Evolutionary conservation across 2,113 vertebrate genomes (phyloP).

Genomic region (Gnathonemus echidnorhynchus): DNA sequence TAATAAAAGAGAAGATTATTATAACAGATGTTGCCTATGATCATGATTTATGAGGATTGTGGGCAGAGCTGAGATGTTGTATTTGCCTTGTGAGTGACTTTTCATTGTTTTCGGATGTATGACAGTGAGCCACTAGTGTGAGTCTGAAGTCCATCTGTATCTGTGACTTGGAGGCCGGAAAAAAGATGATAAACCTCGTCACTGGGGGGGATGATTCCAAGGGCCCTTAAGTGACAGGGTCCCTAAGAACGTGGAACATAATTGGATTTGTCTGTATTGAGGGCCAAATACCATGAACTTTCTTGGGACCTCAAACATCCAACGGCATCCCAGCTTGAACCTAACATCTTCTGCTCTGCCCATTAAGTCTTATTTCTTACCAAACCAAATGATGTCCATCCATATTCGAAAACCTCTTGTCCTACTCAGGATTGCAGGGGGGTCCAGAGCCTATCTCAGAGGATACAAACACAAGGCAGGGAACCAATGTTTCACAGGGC

Average conservation of each 20-base stretch:
- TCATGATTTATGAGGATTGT: conserved; percentile 32
- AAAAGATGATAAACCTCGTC: not conserved
- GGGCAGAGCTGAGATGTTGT: not conserved
- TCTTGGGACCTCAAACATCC: not conserved
- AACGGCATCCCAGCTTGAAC: not conserved
- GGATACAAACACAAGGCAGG: too few species aligned
- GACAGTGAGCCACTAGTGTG: not conserved
- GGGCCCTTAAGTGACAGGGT: not conserved
- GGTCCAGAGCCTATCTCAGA: too few species aligned
- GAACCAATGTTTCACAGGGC: too few species aligned
- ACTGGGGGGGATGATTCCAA: not conserved
- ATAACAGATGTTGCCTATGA: not conserved
- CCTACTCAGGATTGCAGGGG: too few species aligned
- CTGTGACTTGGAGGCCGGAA: not conserved
- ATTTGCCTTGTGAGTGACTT: not conserved
- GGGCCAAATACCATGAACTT: not conserved
- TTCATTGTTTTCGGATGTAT: not conserved
- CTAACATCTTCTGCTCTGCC: not conserved
- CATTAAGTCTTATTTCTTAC: not conserved
- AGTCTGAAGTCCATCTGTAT: not conserved
- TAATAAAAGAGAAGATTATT: conserved; percentile 31
- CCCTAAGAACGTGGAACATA: not conserved
- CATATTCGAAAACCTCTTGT: too few species aligned
- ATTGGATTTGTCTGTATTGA: not conserved
- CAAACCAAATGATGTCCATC: not conserved